Base-by-base conservation (phyloP, 2,888 invertebrate genomes). In the Polydrusus pterygomalis region DNA sequence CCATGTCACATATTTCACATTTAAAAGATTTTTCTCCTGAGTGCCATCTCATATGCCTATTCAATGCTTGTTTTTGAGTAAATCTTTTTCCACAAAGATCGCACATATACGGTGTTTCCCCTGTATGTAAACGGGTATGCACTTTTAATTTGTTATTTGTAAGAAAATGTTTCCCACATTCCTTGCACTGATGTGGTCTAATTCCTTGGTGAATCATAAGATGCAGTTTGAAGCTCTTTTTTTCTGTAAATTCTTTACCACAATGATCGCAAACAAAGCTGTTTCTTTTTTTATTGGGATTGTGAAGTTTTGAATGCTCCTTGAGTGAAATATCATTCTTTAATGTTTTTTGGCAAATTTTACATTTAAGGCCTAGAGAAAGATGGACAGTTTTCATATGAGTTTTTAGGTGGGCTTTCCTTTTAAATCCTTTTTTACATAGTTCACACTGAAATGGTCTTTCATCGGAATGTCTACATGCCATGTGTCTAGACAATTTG, bases 11-110 rank as follows among this genome's bases (percentile, higher is more conserved):
- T n/a, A 56, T 62, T 47, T 60, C 34, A 74, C 70, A 78, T 51
- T 68, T 75, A 47, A 63, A 76, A 17, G 90, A 85, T 60, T 87
- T 86, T 79, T 90, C 90, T n/a, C 90, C 82, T 15, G 82, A 84
- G 77, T 80, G 82, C 30, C 76, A 76, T 9, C 78, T 34, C 74
- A 77, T 77, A 79, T 90, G 90, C 63, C 89, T 88, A 10, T 88
- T 89, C 15, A 90, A 82, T 1, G 89, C 88, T 2, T 89, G 88
- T 40, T 90, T 90, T 0, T 90, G 89, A 0, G 89, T 87, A 79
- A 90, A 54, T 15, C 11, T 18, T 17, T 25, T 54, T 5, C 18
- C 18, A 17, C 54, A 54, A 13, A 54, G 20, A 10, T 25, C 54
- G 8, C 54, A 54, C 54, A 30, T n/a, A 43, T n/a, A 43, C 3